Evolutionary conservation across 2,113 vertebrate genomes (phyloP).

Genomic region (Antechinus stuartii): DNA sequence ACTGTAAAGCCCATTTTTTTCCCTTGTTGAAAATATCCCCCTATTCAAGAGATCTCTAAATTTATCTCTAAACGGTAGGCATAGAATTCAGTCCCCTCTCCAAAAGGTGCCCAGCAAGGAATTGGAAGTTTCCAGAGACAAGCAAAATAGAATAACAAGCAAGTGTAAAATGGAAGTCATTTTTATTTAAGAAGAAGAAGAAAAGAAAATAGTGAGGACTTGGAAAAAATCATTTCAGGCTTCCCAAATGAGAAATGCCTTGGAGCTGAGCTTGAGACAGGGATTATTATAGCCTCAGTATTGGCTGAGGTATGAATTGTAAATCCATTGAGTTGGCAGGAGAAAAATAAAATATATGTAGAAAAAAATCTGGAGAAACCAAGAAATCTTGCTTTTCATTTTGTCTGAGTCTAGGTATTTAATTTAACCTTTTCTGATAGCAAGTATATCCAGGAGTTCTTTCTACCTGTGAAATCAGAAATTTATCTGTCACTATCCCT

Average conservation of each 20-base stretch:
- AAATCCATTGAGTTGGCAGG: not conserved
- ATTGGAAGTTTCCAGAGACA: not conserved
- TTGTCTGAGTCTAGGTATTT: not conserved
- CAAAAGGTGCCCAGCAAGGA: not conserved
- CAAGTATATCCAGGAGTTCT: not conserved
- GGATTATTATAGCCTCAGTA: slow-evolving; percentile 4
- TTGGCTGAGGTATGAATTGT: slow-evolving; percentile 6
- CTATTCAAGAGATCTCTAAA: not conserved
- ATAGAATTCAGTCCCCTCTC: not conserved
- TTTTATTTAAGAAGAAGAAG: not conserved
- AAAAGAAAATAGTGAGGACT: not conserved
- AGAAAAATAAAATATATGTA: not conserved
- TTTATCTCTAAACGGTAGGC: not conserved
- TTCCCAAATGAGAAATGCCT: slow-evolving; percentile 6
- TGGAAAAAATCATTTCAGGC: not conserved
- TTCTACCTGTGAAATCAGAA: not conserved
- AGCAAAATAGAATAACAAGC: not conserved
- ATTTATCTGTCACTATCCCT: not conserved
- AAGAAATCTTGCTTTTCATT: not conserved
- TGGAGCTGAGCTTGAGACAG: not conserved
- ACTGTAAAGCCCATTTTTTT: not conserved
- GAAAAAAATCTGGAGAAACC: not conserved
- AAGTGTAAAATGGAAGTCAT: not conserved
- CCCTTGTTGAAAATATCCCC: not conserved
- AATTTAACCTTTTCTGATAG: not conserved